A percentile compares a stretch with the other conserved stretches of the same genome.
phyloP scores from a whole-genome alignment of 2,797 vertebrate genomes.

The Parauchenoglanis ngamensis region DNA sequence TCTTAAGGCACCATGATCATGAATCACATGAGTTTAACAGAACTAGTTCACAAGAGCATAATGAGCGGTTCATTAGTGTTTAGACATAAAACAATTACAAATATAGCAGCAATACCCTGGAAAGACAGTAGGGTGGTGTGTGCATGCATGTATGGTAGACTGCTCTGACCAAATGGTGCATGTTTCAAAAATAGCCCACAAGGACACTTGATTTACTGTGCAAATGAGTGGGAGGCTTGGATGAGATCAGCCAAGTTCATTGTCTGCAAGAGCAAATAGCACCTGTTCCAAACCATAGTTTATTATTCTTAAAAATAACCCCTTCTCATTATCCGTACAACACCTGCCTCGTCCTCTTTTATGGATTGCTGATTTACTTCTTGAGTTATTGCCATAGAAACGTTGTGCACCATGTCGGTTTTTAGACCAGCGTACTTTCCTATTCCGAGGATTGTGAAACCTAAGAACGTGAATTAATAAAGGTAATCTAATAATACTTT shows the following conservation, averaged over 20 bases:
- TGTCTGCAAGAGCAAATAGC: slow-evolving; percentile 68
- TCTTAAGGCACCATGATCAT: neutral
- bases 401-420: slow-evolving; percentile 25
- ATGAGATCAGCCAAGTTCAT: slow-evolving; percentile 66
- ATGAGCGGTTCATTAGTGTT: neutral
- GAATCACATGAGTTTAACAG: neutral
- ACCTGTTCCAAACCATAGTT: slow-evolving; percentile 70
- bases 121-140: neutral
- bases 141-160: slow-evolving; percentile 21
- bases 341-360: slow-evolving; percentile 47
- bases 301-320: slow-evolving; percentile 74
- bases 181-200: slow-evolving; percentile 57
- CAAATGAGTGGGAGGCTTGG: slow-evolving; percentile 35
- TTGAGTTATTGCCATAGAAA: slow-evolving; percentile 33
- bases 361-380: slow-evolving; percentile 63
- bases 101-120: neutral
- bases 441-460: slow-evolving; percentile 29
- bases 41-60: neutral
- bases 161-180: slow-evolving; percentile 28
- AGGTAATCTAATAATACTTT: neutral
- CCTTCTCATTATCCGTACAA: slow-evolving; percentile 42
- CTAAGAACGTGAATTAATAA: neutral
- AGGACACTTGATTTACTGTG: slow-evolving; percentile 67
- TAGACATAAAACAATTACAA: neutral
- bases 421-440: slow-evolving; percentile 35